Percentiles rank a stretch among this genome's conserved stretches.
phyloP scores from a whole-genome alignment of 2,113 vertebrate genomes.

The Cisticola juncidis region DNA sequence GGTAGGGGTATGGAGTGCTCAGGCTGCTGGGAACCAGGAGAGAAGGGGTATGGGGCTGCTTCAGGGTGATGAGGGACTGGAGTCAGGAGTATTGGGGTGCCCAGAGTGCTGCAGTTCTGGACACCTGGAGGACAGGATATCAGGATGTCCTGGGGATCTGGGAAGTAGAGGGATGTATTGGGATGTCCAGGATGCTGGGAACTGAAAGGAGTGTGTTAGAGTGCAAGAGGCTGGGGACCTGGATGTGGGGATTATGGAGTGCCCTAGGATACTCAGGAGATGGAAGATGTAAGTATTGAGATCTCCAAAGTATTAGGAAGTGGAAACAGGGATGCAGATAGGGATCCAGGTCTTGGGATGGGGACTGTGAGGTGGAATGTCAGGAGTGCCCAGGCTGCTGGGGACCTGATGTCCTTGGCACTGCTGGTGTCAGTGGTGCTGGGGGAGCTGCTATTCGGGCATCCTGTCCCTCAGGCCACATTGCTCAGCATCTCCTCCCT shows the following conservation, averaged over 20 bases:
- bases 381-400: neutral
- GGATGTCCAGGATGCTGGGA: neutral
- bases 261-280: neutral
- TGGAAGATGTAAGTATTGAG: neutral
- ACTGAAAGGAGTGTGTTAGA: neutral
- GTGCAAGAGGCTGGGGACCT: neutral
- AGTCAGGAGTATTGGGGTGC: neutral
- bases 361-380: neutral
- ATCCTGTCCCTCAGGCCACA: rapidly evolving
- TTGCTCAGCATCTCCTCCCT: neutral
- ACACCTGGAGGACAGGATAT: neutral
- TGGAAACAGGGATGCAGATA: neutral
- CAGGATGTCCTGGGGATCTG: neutral
- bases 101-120: neutral
- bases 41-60: neutral
- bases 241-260: neutral
- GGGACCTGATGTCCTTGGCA: neutral
- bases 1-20: neutral
- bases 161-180: neutral
- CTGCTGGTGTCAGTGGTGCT: neutral
- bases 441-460: rapidly evolving
- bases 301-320: neutral
- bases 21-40: neutral
- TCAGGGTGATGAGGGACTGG: neutral
- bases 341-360: neutral